Evolutionary conservation across 2,797 vertebrate genomes (phyloP), one percentile per base, ranked within the genome.

Genomic region (Synaphobranchus kaupii): DNA sequence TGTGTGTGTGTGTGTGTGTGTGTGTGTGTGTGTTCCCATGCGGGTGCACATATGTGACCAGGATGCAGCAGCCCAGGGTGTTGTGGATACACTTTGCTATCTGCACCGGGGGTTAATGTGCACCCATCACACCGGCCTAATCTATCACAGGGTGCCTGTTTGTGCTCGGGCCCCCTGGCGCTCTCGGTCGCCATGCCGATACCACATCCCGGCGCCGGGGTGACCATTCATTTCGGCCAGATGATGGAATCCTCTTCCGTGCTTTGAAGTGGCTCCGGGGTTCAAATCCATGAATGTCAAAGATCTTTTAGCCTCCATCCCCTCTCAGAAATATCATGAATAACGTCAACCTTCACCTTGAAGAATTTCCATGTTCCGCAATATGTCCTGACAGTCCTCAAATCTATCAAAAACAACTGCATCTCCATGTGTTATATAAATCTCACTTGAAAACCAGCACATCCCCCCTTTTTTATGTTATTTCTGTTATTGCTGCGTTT

Each of bases 211-310:
- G 94, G 92, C 84, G 76, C 68, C 54, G 83, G 50, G 95, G 94
- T 96, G 95, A 96, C 95, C 96, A 95, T 95, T 95, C 95, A 94
- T 96, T 96, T 94, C 94, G 95, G 94, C 95, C 95, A 94, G 94
- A 95, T 95, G 94, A 95, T 95, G 94, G 95, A 95, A 95, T 94
- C 94, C 93, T 13, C 92, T 93, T 76, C 9, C 90, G 90, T 91
- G 90, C 87, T 87, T 94, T 90, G 88, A 84, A 93, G 90, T 96
- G 95, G 95, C 97, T 96, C 89, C 91, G 87, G 96, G 95, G 96
- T 90, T 91, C 94, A 95, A 96, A 97, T 96, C 95, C 93, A 93
- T 96, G 96, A 96, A 96, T 96, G 97, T 96, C 97, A 96, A 91
- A 66, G 94, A 96, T 95, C 95, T 96, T 95, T 97, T 95, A 95